These are phyloP conservation scores for Megaceryle alcyon DNA, from an alignment of 2,797 vertebrate species.

Conservation along the genomic window DNA sequence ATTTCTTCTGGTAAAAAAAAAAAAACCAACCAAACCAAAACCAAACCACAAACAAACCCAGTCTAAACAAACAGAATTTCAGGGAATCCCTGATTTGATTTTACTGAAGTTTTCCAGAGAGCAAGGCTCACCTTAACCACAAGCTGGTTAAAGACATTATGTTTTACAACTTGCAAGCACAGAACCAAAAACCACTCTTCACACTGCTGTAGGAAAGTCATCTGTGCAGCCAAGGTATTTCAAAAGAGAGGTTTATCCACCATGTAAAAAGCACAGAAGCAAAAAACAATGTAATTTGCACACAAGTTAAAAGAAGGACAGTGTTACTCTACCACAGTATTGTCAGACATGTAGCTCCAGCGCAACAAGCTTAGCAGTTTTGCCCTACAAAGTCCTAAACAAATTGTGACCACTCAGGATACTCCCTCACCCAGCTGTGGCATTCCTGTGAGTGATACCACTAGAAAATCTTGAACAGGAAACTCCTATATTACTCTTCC, in stretches of 20 bases:
- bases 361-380: not conserved
- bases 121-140: not conserved
- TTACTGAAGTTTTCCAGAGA: not conserved
- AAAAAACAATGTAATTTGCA: not conserved
- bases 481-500: not conserved
- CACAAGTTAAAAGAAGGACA: not conserved
- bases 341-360: not conserved
- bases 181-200: not conserved
- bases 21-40: too few relatives aligned
- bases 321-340: not conserved
- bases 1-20: not conserved
- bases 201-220: not conserved
- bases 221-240: not conserved
- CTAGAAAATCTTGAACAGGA: not conserved
- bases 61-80: not conserved
- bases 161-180: not conserved
- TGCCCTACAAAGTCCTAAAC: not conserved
- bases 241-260: not conserved
- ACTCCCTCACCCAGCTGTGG: not conserved
- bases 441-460: not conserved
- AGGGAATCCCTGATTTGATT: not conserved
- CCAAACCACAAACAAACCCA: not conserved
- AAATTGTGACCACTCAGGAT: not conserved
- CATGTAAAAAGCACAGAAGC: not conserved
- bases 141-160: not conserved